Evolutionary conservation across 2,888 invertebrate genomes (phyloP).

Genomic region (Criorhina ranunculi): DNA sequence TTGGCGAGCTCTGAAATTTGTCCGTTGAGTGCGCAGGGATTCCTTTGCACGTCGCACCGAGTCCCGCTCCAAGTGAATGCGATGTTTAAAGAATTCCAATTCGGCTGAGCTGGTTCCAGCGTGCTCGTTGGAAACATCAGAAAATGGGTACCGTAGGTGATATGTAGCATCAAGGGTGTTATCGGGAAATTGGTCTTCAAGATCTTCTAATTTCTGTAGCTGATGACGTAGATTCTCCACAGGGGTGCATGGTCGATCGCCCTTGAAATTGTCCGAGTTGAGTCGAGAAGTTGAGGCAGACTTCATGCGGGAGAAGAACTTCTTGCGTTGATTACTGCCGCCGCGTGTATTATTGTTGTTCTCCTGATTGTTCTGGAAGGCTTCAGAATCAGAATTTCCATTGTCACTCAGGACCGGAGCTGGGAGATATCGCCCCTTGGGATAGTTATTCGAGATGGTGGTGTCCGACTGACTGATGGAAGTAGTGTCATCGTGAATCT

Average conservation of each 20-base stretch:
- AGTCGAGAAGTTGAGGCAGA: conserved; percentile 89
- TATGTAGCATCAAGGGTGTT: conserved; percentile 89
- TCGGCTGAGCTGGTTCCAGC: conserved; percentile 87
- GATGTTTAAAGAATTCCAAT: conserved; percentile 92
- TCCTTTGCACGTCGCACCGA: conserved; percentile 93
- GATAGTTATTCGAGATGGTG: conserved; percentile 84
- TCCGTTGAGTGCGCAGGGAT: conserved; percentile 88
- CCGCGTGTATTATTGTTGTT: conserved; percentile 83
- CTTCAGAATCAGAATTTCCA: conserved; percentile 84
- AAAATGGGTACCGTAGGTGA: conserved; percentile 92
- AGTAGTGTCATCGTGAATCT: conserved; percentile 83
- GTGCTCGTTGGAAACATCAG: conserved; percentile 86
- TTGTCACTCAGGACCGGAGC: conserved; percentile 82
- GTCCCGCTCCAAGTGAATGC: conserved; percentile 92
- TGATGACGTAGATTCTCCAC: conserved; percentile 92
- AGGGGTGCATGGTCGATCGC: conserved; percentile 88
- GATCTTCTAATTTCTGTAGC: conserved; percentile 91
- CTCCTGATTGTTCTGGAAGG: conserved; percentile 84
- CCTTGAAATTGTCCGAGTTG: conserved; percentile 85
- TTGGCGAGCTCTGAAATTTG: conserved; percentile 88
- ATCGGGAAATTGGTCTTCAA: conserved; percentile 92
- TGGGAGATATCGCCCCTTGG: conserved; percentile 81
- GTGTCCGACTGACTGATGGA: conserved; percentile 84
- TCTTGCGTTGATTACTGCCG: conserved; percentile 85
- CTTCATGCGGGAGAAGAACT: conserved; percentile 89